Evolutionary conservation across 2,797 vertebrate species (phyloP).

Genomic region (Lagorchestes hirsutus): DNA sequence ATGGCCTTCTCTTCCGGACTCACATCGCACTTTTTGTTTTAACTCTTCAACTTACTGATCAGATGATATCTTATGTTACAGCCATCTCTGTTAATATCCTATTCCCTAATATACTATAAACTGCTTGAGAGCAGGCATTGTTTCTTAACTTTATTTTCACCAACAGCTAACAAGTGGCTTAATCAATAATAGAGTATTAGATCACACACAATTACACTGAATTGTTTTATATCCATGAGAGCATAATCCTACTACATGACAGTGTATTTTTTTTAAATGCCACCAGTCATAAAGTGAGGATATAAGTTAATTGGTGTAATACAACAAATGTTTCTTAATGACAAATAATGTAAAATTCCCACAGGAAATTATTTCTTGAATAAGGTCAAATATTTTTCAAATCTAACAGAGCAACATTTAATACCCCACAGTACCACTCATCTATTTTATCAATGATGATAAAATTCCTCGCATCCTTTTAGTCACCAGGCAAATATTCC

Average conservation of each 20-base stretch:
- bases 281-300: not conserved
- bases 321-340: not conserved
- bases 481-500: not conserved
- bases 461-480: not conserved
- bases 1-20: not conserved
- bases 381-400: not conserved
- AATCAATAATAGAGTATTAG: not conserved
- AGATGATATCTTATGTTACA: not conserved
- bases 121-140: not conserved
- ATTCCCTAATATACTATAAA: not conserved
- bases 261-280: not conserved
- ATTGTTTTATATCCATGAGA: not conserved
- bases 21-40: not conserved
- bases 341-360: not conserved
- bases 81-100: not conserved
- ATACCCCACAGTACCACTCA: not conserved
- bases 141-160: not conserved
- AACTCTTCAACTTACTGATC: not conserved
- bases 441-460: not conserved
- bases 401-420: not conserved
- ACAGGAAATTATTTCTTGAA: not conserved
- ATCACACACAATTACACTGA: not conserved
- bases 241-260: not conserved
- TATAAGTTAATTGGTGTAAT: not conserved
- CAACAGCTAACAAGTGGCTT: not conserved